Evolutionary conservation across 1,140 invertebrate genomes (phyloP).

Genomic region (Leptinotarsa defecta): DNA sequence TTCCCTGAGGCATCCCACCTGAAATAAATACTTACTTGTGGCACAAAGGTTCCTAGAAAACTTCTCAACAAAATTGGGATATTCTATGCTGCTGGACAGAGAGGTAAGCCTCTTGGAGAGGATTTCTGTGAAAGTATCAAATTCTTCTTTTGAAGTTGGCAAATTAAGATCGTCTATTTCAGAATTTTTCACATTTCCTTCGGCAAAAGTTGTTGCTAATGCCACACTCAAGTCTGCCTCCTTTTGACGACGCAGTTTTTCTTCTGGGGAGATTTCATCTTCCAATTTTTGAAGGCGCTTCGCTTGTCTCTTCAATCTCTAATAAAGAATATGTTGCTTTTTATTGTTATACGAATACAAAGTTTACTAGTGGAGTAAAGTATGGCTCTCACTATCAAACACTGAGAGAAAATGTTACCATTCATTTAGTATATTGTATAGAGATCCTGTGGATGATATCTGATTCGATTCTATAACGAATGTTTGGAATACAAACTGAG

Average conservation of each 20-base stretch:
- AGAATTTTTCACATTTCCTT: constrained; percentile 59
- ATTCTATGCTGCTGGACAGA: constrained; percentile 73
- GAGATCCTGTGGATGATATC: too few relatives aligned
- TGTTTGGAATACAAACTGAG: too few relatives aligned
- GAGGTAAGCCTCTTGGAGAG: constrained; percentile 73
- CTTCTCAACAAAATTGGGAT: constrained; percentile 76
- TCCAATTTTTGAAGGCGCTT: constrained; percentile 48
- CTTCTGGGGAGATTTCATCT: constrained; percentile 74
- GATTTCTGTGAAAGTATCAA: constrained; percentile 74
- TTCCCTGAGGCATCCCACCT: too few relatives aligned
- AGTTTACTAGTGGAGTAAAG: background rate
- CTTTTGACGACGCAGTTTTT: constrained; percentile 75
- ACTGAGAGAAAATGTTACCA: too few relatives aligned
- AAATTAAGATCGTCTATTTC: constrained; percentile 67
- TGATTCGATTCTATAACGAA: too few relatives aligned
- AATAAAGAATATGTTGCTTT: constrained; percentile 18
- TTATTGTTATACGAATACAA: constrained; percentile 7
- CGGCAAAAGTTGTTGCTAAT: constrained; percentile 76
- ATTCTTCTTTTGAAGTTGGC: constrained; percentile 80
- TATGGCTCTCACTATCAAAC: too few relatives aligned
- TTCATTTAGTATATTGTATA: too few relatives aligned
- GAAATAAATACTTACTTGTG: constrained; percentile 68
- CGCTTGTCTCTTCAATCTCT: constrained; percentile 51
- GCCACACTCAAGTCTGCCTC: constrained; percentile 84
- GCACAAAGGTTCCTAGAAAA: constrained; percentile 78